Evolutionary conservation across 2,113 vertebrate species (phyloP), one percentile per base, ranked within the genome.

Genomic region (Larimichthys polyactis): DNA sequence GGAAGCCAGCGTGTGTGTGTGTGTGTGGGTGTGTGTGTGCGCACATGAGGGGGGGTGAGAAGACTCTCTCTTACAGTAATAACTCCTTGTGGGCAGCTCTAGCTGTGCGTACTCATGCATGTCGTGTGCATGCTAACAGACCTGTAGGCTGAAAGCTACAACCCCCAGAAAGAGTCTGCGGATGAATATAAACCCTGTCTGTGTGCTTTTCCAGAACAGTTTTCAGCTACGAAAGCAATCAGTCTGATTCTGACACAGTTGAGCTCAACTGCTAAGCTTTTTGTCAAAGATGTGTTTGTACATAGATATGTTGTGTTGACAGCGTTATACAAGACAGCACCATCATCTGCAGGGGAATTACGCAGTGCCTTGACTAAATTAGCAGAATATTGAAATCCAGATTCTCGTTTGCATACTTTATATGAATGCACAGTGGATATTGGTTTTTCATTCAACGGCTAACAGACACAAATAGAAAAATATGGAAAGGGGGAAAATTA

Each of bases 261-360:
- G 36, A 27, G 17, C 83, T 72, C 22, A 11, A 32, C 29, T 68
- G 46, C 71, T 87, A 85, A 72, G 76, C 63, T 79, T 76, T 90
- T 90, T 76, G 78, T 85, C 52, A 2, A 36, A 66, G 72, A 55
- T 2, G 27, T 51, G 79, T 91, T 89, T 90, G 83, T 77, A 84
- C 69, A 85, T 66, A 77, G 85, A 89, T 81, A 57, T 82, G 75
- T 57, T 77, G 54, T 87, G 85, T 75, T 91, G 75, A 90, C 78
- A 78, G 70, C 65, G 84, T 86, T 66, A 65, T 76, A 63, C 20
- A 65, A 29, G 75, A 54, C 65, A 54, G 64, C 75, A 44, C 55
- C 43, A 43, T 79, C 68, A 77, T 86, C 78, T 85, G 46, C 69
- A 55, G 64, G 43, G 75, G 62, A 78, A 69, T 83, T 32, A 82